A percentile compares a stretch with the other conserved stretches of the same genome.
Conservation (phyloP, 1,140 invertebrate genomes). For the Rhagoletis pomonella region DNA sequence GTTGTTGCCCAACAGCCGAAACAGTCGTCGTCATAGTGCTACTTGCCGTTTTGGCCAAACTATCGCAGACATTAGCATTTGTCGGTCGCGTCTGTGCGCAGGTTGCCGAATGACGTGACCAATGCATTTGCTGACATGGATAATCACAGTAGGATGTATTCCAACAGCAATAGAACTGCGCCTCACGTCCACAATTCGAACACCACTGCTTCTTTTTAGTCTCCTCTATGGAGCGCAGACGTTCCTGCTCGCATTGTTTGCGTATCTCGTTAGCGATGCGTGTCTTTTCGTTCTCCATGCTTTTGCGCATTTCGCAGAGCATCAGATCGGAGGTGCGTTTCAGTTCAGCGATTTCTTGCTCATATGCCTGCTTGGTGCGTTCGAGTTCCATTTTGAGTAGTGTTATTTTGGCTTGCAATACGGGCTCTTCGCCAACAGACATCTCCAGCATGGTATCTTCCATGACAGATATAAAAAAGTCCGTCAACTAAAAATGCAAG, state of each 20-base stretch:
- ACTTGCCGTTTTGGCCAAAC: constrained; percentile 33
- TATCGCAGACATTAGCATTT: not conserved
- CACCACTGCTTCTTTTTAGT: constrained; percentile 92
- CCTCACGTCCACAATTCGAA: constrained; percentile 88
- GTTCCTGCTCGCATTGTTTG: constrained; percentile 79
- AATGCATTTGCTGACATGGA: constrained; percentile 85
- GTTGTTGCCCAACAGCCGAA: constrained; percentile 15
- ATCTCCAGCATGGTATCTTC: constrained; percentile 78
- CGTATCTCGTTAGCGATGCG: constrained; percentile 78
- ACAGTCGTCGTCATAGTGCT: not conserved
- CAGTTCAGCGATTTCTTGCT: constrained; percentile 75
- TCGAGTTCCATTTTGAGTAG: constrained; percentile 80
- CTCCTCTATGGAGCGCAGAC: constrained; percentile 81
- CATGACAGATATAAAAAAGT: constrained; percentile 77
- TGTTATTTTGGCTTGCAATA: constrained; percentile 77
- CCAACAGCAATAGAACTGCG: constrained; percentile 95
- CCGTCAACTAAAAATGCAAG: constrained; percentile 71
- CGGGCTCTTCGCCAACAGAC: constrained; percentile 69
- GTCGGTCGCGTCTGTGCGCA: constrained; percentile 59
- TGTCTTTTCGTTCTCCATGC: constrained; percentile 80
- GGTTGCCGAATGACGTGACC: constrained; percentile 77
- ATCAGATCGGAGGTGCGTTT: constrained; percentile 74
- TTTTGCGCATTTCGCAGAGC: constrained; percentile 78
- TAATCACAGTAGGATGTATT: constrained; percentile 95
- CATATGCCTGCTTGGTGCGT: constrained; percentile 77